Conservation (phyloP, 1,140 invertebrate species). For the Drosophila azteca region DNA sequence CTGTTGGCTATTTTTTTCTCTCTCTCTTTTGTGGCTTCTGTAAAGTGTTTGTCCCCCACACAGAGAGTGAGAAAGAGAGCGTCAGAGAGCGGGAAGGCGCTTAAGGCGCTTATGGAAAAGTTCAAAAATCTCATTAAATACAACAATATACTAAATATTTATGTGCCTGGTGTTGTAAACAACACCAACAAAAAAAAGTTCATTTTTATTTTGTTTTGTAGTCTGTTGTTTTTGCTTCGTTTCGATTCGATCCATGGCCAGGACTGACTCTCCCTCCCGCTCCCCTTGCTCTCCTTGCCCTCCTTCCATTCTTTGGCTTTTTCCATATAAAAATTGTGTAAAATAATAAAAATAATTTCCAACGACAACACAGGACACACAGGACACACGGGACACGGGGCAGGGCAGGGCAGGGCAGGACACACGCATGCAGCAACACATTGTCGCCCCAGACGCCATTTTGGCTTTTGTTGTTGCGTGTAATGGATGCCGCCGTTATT, state of each 20-base stretch:
- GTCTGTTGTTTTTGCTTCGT: conserved; percentile 27
- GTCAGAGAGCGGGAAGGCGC: conserved; percentile 15
- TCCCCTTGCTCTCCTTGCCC: background rate
- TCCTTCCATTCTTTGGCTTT: conserved; percentile 45
- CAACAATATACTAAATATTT: conserved; percentile 77
- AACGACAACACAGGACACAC: conserved; percentile 34
- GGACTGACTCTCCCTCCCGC: too few relatives aligned
- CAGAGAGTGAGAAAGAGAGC: background rate
- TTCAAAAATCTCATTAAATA: conserved; percentile 76
- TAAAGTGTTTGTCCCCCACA: conserved; percentile 24
- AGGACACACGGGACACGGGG: too few relatives aligned
- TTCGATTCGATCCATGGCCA: too few relatives aligned
- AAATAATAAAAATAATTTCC: conserved; percentile 78
- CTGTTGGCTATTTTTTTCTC: background rate
- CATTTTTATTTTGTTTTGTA: conserved; percentile 53
- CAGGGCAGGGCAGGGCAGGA: background rate
- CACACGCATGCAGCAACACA: conserved; percentile 27
- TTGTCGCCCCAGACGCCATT: conserved; percentile 69
- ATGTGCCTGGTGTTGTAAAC: conserved; percentile 28
- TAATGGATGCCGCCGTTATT: conserved; percentile 73
- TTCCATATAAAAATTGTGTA: conserved; percentile 74
- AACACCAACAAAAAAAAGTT: conserved; percentile 23
- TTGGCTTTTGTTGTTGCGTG: conserved; percentile 69
- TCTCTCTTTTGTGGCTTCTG: conserved; percentile 41
- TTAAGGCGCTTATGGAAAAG: conserved; percentile 72